Evolutionary conservation across 2,888 invertebrate genomes (phyloP).

Genomic region (Lepidochrysops patricia): DNA sequence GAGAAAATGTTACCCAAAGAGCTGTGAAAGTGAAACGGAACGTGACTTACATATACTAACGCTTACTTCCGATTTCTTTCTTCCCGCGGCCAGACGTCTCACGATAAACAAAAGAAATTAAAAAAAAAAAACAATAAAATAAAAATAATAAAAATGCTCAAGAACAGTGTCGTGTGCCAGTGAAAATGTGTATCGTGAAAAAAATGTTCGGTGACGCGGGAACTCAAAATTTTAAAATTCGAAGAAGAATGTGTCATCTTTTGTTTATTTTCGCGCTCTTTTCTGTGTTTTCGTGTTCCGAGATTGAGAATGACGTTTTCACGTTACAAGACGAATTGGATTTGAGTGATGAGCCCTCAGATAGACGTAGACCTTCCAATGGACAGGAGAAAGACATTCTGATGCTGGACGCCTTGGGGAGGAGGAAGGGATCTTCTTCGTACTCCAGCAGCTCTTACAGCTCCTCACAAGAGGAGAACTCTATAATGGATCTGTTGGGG

Average conservation of each 20-base stretch:
- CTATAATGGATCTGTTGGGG: conserved; percentile 88
- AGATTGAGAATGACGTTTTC: conserved; percentile 60
- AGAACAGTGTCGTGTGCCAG: conserved; percentile 21
- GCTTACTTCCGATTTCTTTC: conserved; percentile 57
- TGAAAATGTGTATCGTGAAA: conserved; percentile 12
- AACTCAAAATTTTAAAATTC: conserved; percentile 35
- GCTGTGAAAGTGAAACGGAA: conserved; percentile 60
- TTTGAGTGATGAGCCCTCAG: conserved; percentile 46
- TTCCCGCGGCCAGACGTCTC: conserved; percentile 51
- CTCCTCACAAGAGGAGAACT: conserved; percentile 73
- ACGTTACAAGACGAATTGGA: conserved; percentile 61
- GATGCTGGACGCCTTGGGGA: conserved; percentile 81
- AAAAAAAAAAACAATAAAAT: conserved; percentile 28
- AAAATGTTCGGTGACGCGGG: conserved; percentile 29
- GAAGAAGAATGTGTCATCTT: conserved; percentile 35
- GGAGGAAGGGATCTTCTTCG: conserved; percentile 75
- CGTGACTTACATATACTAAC: conserved; percentile 32
- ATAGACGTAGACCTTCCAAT: conserved; percentile 69
- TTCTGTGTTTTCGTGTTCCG: conserved; percentile 38
- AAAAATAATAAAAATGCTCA: conserved; percentile 21
- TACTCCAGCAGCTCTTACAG: conserved; percentile 35
- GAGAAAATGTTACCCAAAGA: conserved; percentile 32
- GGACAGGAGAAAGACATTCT: conserved; percentile 85
- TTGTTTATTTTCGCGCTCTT: conserved; percentile 31
- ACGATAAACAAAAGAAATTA: conserved; percentile 31